Conservation (phyloP, 2,888 invertebrate species). For the Sycophila texana region DNA sequence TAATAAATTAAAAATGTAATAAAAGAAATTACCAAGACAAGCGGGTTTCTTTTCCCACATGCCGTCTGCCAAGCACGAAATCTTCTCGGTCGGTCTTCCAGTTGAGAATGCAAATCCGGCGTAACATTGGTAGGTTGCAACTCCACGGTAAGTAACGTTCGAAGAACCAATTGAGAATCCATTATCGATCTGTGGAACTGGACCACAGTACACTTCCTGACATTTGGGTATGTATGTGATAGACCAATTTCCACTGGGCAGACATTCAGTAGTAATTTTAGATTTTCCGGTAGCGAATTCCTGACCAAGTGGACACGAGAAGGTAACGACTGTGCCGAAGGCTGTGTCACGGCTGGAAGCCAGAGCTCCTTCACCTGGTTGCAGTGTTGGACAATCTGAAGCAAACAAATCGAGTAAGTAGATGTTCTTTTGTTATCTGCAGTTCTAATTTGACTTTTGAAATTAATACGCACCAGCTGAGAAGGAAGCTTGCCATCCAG, state of each 20-base stretch:
- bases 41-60: constrained; percentile 95
- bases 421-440: background rate
- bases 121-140: constrained; percentile 97
- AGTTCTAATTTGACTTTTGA: background rate
- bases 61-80: constrained; percentile 92
- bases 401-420: constrained; percentile 57
- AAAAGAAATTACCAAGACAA: constrained; percentile 82
- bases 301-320: constrained; percentile 94
- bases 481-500: constrained; percentile 93
- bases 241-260: constrained; percentile 94
- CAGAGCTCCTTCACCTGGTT: constrained; percentile 90
- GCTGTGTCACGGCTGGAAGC: constrained; percentile 94
- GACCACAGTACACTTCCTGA: constrained; percentile 97
- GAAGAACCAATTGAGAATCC: constrained; percentile 97
- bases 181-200: constrained; percentile 98
- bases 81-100: constrained; percentile 90
- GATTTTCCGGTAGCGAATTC: constrained; percentile 94
- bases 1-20: constrained; percentile 16
- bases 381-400: constrained; percentile 89
- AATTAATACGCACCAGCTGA: constrained; percentile 83
- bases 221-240: constrained; percentile 93
- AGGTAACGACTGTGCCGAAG: constrained; percentile 91
- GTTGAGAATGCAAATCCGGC: constrained; percentile 96
- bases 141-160: constrained; percentile 94
- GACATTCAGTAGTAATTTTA: constrained; percentile 89